Base-by-base conservation (phyloP, 2,888 invertebrate species). In the Xanthorhoe designata region DNA sequence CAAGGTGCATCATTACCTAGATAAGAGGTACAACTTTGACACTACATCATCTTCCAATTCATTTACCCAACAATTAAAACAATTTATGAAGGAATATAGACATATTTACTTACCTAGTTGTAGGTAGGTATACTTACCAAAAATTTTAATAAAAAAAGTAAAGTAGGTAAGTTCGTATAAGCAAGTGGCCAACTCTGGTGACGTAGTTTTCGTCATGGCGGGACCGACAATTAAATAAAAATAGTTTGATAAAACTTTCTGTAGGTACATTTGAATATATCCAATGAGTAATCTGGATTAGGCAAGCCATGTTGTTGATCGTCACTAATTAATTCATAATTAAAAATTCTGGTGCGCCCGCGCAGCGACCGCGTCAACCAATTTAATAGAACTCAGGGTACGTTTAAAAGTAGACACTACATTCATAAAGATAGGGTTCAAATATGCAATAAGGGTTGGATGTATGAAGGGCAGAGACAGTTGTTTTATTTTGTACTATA, bases 401-500 rank as follows among this genome's bases (percentile, higher is more conserved):
- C 83, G 81, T 75, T 72, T 80, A 76, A 90, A 86, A 86, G 77
- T 83, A 80, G 78, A 83, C 89, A 78, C 79, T 91, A 90, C 84
- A 72, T 70, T 74, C 70, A 80, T 51, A 10, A 19, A 0, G 63
- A 74, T 88, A 86, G 76, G 79, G 90, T 86, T 77, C 80, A 85
- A 82, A 82, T 84, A 74, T 71, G 76, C 75, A 76, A 80, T 82
- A 84, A 82, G 79, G 82, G 81, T 80, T 78, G 79, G 64, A 77
- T 82, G 84, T 84, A 91, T 90, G 91, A 92, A 93, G 92, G 92
- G 92, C 92, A 91, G 85, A 88, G 91, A 91, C 92, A 90, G 88
- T 92, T 87, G 91, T 92, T 93, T 93, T 93, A 92, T 92, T 93
- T 91, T 90, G 89, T 87, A 88, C 92, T 93, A 93, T 92, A 92